These are phyloP conservation scores for Apis dorsata DNA, from an alignment of 1,140 invertebrate species.

Conservation along the genomic window DNA sequence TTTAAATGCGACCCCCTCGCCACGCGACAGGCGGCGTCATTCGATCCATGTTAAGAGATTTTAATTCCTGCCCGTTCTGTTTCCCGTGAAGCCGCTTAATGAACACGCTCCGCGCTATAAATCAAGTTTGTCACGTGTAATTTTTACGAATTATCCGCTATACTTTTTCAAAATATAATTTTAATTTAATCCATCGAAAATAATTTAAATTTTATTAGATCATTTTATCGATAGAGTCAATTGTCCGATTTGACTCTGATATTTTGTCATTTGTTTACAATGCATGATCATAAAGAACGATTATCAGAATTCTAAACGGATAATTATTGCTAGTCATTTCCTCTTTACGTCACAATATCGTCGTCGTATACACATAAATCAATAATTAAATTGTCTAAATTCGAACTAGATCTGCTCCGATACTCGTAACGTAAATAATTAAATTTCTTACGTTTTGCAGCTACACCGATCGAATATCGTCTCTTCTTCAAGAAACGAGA, in stretches of 20 bases:
- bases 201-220: not conserved
- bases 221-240: no score
- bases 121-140: not conserved
- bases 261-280: no score
- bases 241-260: no score
- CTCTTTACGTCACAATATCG: no score
- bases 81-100: conserved; percentile 1
- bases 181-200: not conserved
- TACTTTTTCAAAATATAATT: not conserved
- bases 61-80: not conserved
- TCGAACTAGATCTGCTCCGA: no score
- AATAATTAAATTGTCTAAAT: no score
- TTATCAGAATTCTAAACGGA: no score
- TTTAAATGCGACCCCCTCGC: not conserved
- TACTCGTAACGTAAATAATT: no score
- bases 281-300: not conserved
- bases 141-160: not conserved
- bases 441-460: not conserved
- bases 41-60: conserved; percentile 5
- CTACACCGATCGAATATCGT: no score
- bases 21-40: not conserved
- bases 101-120: not conserved
- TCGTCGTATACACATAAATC: no score
- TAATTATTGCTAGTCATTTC: no score
- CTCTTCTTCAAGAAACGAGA: not conserved